Evolutionary conservation across 2,888 invertebrate genomes (phyloP).

Genomic region (Conistra vaccinii): DNA sequence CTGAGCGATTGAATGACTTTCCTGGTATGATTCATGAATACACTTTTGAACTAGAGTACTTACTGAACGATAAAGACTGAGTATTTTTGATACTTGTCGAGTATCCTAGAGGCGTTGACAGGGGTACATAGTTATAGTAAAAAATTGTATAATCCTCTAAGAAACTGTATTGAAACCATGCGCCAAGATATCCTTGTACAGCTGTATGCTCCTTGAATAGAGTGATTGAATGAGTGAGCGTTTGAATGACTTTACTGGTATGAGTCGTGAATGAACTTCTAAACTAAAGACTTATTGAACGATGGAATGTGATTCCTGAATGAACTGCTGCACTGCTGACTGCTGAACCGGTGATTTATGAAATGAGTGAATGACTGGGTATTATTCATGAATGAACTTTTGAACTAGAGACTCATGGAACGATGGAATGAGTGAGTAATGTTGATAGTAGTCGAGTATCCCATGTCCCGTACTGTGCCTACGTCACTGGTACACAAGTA

Average conservation of each 20-base stretch:
- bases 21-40: background rate
- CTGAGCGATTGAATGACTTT: background rate
- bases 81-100: background rate
- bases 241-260: background rate
- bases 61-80: background rate
- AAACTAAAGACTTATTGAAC: background rate
- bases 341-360: background rate
- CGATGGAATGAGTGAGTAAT: background rate
- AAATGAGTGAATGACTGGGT: background rate
- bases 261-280: background rate
- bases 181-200: background rate
- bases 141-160: background rate
- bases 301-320: background rate
- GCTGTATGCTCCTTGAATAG: background rate
- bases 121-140: background rate
- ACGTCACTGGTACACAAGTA: conserved; percentile 73
- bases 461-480: background rate
- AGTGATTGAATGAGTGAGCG: background rate
- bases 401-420: background rate
- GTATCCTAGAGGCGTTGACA: background rate
- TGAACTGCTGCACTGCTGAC: background rate
- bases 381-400: background rate
- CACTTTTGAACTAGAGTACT: background rate
- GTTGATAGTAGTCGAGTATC: background rate
- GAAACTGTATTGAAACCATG: background rate